phyloP scores from a whole-genome alignment of 2,113 vertebrate genomes.

The Sminthopsis crassicaudata region DNA sequence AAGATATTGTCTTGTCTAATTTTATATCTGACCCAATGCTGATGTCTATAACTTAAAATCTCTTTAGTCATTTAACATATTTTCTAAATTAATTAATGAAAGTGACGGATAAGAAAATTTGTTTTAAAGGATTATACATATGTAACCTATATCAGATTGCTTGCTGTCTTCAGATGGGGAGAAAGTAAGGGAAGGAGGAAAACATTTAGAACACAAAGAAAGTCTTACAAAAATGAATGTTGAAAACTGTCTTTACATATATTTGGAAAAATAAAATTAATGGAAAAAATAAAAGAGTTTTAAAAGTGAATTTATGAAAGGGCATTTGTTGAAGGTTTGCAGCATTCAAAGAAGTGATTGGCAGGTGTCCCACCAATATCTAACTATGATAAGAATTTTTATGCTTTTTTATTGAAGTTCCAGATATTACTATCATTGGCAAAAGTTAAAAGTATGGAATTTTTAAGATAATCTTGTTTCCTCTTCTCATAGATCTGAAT shows the following conservation, averaged over 20 bases:
- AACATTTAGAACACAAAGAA: no score
- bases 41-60: not conserved
- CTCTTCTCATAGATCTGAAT: not conserved
- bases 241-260: no score
- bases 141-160: no score
- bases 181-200: no score
- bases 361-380: not conserved
- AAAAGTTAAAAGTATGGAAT: constrained; percentile 7
- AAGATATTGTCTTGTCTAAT: not conserved
- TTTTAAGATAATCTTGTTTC: not conserved
- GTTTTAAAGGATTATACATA: no score
- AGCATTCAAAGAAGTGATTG: not conserved
- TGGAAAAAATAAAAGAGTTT: no score
- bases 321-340: not conserved
- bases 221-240: no score
- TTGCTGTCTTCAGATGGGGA: no score
- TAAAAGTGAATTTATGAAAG: constrained; percentile 7
- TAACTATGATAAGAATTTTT: not conserved
- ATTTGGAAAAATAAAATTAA: no score
- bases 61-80: not conserved
- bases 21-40: not conserved
- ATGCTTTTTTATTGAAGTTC: not conserved
- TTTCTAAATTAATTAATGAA: not conserved
- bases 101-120: no score
- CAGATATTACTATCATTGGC: not conserved